Evolutionary conservation across 2,113 vertebrate species (phyloP).

Genomic region (Ageneiosus marmoratus): DNA sequence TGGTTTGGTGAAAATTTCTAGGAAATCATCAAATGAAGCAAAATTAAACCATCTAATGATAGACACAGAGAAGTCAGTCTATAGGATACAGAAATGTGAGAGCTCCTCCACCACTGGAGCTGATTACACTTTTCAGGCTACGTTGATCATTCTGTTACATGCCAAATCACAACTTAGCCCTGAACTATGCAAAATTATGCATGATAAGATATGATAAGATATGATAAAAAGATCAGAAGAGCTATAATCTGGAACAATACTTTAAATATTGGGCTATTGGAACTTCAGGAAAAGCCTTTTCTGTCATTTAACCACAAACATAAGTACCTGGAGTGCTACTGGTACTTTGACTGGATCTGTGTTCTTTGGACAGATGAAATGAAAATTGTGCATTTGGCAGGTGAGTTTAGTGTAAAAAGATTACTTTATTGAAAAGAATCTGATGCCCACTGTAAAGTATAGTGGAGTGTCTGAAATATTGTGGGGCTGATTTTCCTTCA

Average conservation of each 20-base stretch:
- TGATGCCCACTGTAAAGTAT: no score
- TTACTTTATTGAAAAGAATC: no score
- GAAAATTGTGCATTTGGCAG: no score
- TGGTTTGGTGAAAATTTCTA: slow-evolving; percentile 30
- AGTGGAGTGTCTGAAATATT: no score
- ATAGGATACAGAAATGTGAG: slow-evolving; percentile 31
- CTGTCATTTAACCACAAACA: no score
- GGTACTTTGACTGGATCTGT: no score
- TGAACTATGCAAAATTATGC: slow-evolving; percentile 21
- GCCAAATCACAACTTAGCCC: slow-evolving; percentile 1
- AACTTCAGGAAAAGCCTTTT: no score
- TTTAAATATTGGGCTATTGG: no score
- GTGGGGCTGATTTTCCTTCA: no score
- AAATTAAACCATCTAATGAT: slow-evolving; percentile 32
- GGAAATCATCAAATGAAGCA: slow-evolving; percentile 38
- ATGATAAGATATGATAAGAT: not conserved
- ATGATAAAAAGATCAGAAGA: not conserved
- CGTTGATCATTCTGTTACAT: not conserved
- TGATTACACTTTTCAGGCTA: slow-evolving; percentile 25
- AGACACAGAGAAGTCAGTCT: slow-evolving; percentile 33
- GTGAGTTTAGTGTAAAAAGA: no score
- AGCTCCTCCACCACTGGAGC: not conserved
- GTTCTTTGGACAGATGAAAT: no score
- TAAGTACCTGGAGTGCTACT: no score
- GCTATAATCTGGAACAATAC: not conserved